Percentiles rank a stretch among this genome's conserved stretches.
Evolutionary conservation across 37 sponge, comb jelly and placozoan species (phyloP).

Genomic region (Crambe crambe): DNA sequence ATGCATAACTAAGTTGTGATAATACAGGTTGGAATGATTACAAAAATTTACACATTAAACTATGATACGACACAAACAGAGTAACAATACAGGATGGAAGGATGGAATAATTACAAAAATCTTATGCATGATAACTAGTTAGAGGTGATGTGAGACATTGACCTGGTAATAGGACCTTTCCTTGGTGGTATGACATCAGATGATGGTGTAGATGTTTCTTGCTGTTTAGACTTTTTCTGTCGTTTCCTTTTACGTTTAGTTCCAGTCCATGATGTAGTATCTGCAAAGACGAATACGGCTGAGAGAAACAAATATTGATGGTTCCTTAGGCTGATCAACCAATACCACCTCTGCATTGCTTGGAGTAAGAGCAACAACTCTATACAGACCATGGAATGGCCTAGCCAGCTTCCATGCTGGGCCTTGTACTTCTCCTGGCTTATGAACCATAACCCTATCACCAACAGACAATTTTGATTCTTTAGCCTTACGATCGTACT

Average conservation of each 20-base stretch:
- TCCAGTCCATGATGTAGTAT: too few relatives aligned
- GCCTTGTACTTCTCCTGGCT: conserved; percentile 30
- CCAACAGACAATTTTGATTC: conserved; percentile 5
- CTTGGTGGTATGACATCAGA: not conserved
- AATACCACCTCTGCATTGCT: conserved; percentile 36
- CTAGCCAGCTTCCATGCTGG: conserved; percentile 30
- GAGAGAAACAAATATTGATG: conserved; percentile 16
- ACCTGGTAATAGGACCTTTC: not conserved
- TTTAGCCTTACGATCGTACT: conserved; percentile 17
- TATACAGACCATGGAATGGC: conserved; percentile 47
- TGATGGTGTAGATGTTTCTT: too few relatives aligned
- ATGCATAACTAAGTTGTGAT: too few relatives aligned
- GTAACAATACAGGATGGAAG: too few relatives aligned
- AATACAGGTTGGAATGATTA: too few relatives aligned
- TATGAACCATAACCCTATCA: conserved; percentile 45
- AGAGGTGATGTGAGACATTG: not conserved
- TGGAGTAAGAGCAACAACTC: conserved; percentile 15
- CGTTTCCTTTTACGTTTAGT: not conserved
- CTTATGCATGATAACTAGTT: not conserved
- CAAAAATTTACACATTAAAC: too few relatives aligned
- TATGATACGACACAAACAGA: too few relatives aligned
- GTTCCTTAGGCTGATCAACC: conserved; percentile 7
- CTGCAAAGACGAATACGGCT: conserved; percentile 31
- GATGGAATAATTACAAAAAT: too few relatives aligned
- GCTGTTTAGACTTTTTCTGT: not conserved